A percentile compares a stretch with the other conserved stretches of the same genome.
These are phyloP conservation scores for Nemopilema nomurai DNA, from an alignment of 30 jellyfish, hydroid and myxozoan genomes.

Conservation along the genomic window DNA sequence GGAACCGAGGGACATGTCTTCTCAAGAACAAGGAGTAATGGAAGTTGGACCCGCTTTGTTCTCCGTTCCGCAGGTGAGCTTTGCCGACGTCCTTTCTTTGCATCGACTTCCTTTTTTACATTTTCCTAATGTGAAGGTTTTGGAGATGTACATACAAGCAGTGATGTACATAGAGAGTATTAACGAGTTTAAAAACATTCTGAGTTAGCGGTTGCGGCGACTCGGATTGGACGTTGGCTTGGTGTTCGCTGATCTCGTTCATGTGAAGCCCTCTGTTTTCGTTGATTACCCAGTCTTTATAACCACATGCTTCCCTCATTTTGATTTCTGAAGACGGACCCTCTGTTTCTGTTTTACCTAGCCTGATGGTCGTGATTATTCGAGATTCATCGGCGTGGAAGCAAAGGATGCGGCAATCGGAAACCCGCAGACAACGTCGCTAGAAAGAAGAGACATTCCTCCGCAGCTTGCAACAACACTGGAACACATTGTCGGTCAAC, in stretches of 20 bases:
- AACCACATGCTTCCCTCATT: no score
- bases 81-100: background rate
- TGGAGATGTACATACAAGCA: no score
- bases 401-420: constrained; percentile 70
- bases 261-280: no score
- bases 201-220: no score
- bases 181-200: no score
- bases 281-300: no score
- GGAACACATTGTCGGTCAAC: constrained; percentile 98
- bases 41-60: constrained; percentile 99
- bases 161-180: no score
- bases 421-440: constrained; percentile 82
- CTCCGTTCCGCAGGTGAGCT: constrained; percentile 95
- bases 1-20: constrained; percentile 73
- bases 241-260: no score
- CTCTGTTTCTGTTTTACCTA: background rate
- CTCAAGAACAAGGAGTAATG: constrained; percentile 77
- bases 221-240: no score
- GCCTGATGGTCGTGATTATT: constrained; percentile 97
- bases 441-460: constrained; percentile 96
- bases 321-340: background rate
- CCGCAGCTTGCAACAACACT: constrained; percentile 96
- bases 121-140: no score
- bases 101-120: no score
- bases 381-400: constrained; percentile 71